phyloP scores from a whole-genome alignment of 2,888 invertebrate genomes.

The Stramonita haemastoma region DNA sequence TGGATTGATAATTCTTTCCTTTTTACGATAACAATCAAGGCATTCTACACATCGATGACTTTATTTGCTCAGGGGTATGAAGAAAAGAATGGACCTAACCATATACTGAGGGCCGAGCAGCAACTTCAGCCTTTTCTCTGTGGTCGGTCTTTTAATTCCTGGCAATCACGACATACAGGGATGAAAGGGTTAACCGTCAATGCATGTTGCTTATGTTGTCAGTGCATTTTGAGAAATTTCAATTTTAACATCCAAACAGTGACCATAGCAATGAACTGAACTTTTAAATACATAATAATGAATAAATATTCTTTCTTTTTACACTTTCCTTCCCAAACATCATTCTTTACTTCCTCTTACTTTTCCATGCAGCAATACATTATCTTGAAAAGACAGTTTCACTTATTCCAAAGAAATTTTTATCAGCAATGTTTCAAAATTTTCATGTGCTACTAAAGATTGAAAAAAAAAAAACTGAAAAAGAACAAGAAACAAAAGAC shows the following conservation, averaged over 20 bases:
- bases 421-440: too few species aligned
- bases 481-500: too few species aligned
- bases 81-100: too few species aligned
- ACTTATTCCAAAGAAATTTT: too few species aligned
- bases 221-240: neutral
- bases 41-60: neutral
- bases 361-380: neutral
- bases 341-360: neutral
- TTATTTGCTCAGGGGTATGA: too few species aligned
- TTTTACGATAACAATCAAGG: neutral
- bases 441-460: too few species aligned
- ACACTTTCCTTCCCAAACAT: neutral
- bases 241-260: neutral
- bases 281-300: neutral
- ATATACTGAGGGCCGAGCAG: too few species aligned
- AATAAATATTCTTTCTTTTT: neutral
- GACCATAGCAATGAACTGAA: neutral
- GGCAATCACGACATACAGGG: neutral
- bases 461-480: too few species aligned
- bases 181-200: neutral
- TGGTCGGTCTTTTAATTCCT: neutral
- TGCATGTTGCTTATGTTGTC: neutral
- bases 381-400: neutral
- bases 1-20: too few species aligned
- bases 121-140: neutral